Evolutionary conservation across 2,113 vertebrate species (phyloP), one percentile per base, ranked within the genome.

Genomic region (Rhinolophus ferrumequinum): DNA sequence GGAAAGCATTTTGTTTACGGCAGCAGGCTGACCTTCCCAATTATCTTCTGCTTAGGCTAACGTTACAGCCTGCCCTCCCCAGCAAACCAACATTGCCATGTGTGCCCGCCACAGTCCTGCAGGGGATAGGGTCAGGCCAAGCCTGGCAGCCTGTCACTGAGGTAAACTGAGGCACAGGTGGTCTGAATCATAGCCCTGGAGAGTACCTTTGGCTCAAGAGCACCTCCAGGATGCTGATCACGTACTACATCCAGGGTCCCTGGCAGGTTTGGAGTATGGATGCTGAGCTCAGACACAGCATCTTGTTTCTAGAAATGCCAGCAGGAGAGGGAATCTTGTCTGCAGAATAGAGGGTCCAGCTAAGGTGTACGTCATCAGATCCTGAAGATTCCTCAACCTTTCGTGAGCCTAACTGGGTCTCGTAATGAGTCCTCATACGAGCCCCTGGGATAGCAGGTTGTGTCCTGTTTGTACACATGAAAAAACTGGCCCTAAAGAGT

Each of bases 21-120:
- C 67, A 64, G 35, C 67, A 70, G 76, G 33, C 80, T 62, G 94
- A 75, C 88, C 96, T 97, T 96, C 97, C 97, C 91, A 97, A 97
- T 97, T 97, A 94, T 92, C 91, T 82, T 93, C 94, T 85, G 93
- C 97, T 97, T 94, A 98, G 97, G 94, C 94, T 97, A 92, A 93
- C 8, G 4, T 98, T 97, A 97, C 97, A 94, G 94, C 77, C 88
- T 30, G 85, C 56, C 77, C 47, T 52, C 77, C 73, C 38, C 35
- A 33, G 81, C 18, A 24, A 50, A 66, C 83, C 2, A 58, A n/a
- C 54, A 28, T 0, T 0, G 28, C n/a, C 21, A 26, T 3, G 38
- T 28, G 73, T n/a, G 30, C 41, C 35, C 0, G 1, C 77, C 54
- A 18, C 0, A 13, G 64, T 26, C 58, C 75, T 58, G 30, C 8